phyloP scores from a whole-genome alignment of 2,888 invertebrate species.

The Lasioglossum malachurum region DNA sequence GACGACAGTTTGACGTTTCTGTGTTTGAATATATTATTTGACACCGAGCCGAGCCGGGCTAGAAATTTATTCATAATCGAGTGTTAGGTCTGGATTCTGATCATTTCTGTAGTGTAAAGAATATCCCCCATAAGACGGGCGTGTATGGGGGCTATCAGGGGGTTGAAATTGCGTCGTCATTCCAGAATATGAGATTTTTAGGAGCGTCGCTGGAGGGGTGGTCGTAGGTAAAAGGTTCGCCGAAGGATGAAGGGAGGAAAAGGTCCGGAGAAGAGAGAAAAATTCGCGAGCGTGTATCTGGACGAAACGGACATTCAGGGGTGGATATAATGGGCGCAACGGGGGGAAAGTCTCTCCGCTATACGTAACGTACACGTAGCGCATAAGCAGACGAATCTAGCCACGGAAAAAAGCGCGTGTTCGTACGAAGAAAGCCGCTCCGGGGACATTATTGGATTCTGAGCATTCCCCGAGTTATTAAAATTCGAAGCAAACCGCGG shows the following conservation, averaged over 20 bases:
- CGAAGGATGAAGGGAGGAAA: slow-evolving; percentile 15
- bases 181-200: slow-evolving; percentile 82
- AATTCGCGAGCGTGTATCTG: slow-evolving; percentile 47
- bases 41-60: background rate
- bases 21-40: background rate
- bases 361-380: slow-evolving; percentile 53
- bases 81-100: slow-evolving; percentile 17
- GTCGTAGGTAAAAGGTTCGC: slow-evolving; percentile 14
- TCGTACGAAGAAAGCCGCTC: slow-evolving; percentile 65
- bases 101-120: slow-evolving; percentile 54
- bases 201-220: slow-evolving; percentile 33
- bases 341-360: slow-evolving; percentile 13
- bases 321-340: slow-evolving; percentile 67
- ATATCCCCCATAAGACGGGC: slow-evolving; percentile 51
- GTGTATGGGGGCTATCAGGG: slow-evolving; percentile 37
- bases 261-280: slow-evolving; percentile 22
- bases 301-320: slow-evolving; percentile 70
- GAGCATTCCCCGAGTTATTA: slow-evolving; percentile 84
- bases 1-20: background rate
- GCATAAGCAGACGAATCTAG: slow-evolving; percentile 60
- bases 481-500: slow-evolving; percentile 83
- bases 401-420: slow-evolving; percentile 53
- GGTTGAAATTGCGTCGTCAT: slow-evolving; percentile 80
- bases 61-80: slow-evolving; percentile 68
- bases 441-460: slow-evolving; percentile 84